phyloP scores from a whole-genome alignment of 1,140 invertebrate species.

The Drosophila truncata region DNA sequence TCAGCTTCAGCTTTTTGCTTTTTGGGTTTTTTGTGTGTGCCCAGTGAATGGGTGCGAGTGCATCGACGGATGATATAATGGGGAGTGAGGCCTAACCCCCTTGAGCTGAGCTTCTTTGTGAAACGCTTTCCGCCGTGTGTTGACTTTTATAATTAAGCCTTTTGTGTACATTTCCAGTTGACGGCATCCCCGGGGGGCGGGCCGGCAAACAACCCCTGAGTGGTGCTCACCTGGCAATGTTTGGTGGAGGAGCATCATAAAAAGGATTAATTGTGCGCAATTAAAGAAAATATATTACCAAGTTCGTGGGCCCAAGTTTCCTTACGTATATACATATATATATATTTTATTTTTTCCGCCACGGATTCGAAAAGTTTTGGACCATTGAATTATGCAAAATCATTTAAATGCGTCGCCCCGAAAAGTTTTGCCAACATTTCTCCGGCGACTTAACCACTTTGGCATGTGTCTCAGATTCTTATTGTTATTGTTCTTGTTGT shows the following conservation, averaged over 20 bases:
- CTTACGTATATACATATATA: constrained; percentile 3
- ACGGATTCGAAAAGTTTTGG: constrained; percentile 52
- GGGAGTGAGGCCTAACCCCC: constrained; percentile 38
- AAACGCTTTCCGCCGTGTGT: constrained; percentile 44
- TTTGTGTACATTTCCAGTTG: constrained; percentile 81
- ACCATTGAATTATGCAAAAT: constrained; percentile 81
- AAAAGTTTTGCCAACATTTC: constrained; percentile 66
- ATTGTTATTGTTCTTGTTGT: constrained; percentile 66
- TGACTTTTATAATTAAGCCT: constrained; percentile 83
- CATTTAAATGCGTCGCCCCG: constrained; percentile 76
- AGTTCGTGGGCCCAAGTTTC: constrained; percentile 43
- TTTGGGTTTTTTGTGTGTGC: constrained; percentile 23
- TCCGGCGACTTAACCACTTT: constrained; percentile 70
- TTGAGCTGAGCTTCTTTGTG: constrained; percentile 13
- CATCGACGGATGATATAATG: constrained; percentile 58
- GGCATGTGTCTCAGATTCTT: constrained; percentile 74
- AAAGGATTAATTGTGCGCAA: constrained; percentile 82
- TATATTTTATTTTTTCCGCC: constrained; percentile 5
- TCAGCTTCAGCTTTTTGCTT: constrained; percentile 46
- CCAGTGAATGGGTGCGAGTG: constrained; percentile 37
- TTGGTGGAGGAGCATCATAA: constrained; percentile 52
- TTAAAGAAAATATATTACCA: constrained; percentile 77
- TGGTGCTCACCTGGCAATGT: constrained; percentile 39
- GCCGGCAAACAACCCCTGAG: constrained; percentile 16
- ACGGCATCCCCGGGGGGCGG: constrained; percentile 31